These are phyloP conservation scores for Mycetomoellerius zeteki DNA, from an alignment of 1,140 invertebrate species.

Conservation along the genomic window DNA sequence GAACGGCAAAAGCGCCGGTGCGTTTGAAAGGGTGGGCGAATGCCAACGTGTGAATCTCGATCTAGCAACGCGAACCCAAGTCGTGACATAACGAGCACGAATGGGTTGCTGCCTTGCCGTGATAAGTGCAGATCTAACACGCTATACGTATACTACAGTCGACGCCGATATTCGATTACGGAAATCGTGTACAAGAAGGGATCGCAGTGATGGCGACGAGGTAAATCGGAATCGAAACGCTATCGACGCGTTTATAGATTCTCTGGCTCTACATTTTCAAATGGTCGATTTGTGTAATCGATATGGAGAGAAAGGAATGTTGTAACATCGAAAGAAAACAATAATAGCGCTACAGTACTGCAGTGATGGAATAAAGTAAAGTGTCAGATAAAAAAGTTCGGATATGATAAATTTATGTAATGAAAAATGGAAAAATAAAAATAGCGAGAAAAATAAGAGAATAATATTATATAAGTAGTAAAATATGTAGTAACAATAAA, in stretches of 20 bases:
- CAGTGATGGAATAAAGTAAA: background rate
- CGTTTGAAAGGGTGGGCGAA: slow-evolving; percentile 44
- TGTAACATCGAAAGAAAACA: background rate
- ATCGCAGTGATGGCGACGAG: background rate
- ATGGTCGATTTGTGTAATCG: background rate
- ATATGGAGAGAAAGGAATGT: background rate
- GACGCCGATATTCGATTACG: slow-evolving; percentile 53
- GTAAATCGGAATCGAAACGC: slow-evolving; percentile 43
- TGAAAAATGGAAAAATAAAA: background rate
- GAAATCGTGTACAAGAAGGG: slow-evolving; percentile 14
- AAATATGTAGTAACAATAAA: background rate
- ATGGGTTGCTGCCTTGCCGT: slow-evolving; percentile 15
- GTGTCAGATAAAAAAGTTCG: background rate
- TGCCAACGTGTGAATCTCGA: slow-evolving; percentile 49
- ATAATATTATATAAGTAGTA: slow-evolving; percentile 9
- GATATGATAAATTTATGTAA: background rate
- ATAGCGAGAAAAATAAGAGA: background rate
- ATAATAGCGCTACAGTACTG: background rate
- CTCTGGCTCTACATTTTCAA: background rate
- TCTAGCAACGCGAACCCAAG: slow-evolving; percentile 34
- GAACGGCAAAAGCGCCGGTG: slow-evolving; percentile 38
- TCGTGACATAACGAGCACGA: slow-evolving; percentile 55
- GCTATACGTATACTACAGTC: background rate
- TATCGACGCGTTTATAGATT: slow-evolving; percentile 34
- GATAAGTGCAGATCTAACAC: slow-evolving; percentile 49